phyloP scores from a whole-genome alignment of 1,140 invertebrate genomes.

The Diachasma alloeum region DNA sequence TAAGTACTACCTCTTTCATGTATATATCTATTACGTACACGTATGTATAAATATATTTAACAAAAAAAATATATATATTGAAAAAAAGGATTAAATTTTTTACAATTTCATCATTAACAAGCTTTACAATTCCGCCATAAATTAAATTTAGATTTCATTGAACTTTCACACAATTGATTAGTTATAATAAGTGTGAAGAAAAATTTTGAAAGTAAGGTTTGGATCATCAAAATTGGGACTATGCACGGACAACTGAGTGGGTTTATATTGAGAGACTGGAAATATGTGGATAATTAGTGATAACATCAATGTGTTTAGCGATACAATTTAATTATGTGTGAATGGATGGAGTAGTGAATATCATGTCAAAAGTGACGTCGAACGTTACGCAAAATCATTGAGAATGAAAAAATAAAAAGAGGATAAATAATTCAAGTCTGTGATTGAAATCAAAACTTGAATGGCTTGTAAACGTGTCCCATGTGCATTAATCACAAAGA shows the following conservation, averaged over 20 bases:
- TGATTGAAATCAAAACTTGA: slow-evolving; percentile 32
- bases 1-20: background rate
- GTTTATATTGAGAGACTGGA: background rate
- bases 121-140: background rate
- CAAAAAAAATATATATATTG: background rate
- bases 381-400: background rate
- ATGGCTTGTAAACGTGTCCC: slow-evolving; percentile 19
- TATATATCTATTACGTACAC: background rate
- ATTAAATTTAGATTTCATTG: background rate
- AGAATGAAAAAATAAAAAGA: background rate
- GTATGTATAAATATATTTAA: slow-evolving; percentile 2
- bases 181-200: background rate
- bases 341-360: background rate
- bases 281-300: background rate
- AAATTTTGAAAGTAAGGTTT: slow-evolving; percentile 19
- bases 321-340: slow-evolving; percentile 14
- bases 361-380: background rate
- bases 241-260: background rate
- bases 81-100: slow-evolving; percentile 1
- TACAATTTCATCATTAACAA: background rate
- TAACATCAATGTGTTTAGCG: slow-evolving; percentile 7
- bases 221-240: slow-evolving; percentile 2
- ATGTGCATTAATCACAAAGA: slow-evolving; percentile 2
- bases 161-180: background rate
- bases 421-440: slow-evolving; percentile 27